Base-by-base conservation (phyloP, 1,140 invertebrate species). In the Drosophila lowei region DNA sequence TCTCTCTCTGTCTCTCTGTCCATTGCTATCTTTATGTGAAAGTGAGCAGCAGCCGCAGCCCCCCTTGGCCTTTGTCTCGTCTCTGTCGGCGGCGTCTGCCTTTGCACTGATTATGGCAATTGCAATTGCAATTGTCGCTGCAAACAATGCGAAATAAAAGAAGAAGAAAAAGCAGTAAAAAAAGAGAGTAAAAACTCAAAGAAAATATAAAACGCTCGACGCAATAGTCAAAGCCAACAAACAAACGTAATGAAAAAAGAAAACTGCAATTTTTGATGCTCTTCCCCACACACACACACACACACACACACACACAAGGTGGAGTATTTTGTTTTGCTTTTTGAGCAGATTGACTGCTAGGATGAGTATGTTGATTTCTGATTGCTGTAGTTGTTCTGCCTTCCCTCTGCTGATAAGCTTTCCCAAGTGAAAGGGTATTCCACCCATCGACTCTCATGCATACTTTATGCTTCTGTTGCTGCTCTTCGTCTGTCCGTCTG, bases 91-190 rank as follows among this genome's bases (percentile, higher is more conserved):
- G 68, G 59, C 53, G 59, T 56, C 72, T 75, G 72, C 53, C 71
- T 81, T 77, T 86, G 81, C 83, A 88, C 83, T 85, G 81, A 85
- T 85, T 85, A 81, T 86, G 83, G 81, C 81, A 85, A 85, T 80
- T 85, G 79, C 62, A 75, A 73, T 72, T 75, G 72, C 62, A 75
- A 59, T 55, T 75, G 72, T 65, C 62, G 60, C 79, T 62, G 77
- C 83, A 81, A 85, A 88, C 81, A 85, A 85, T 85, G 77, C 62
- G 58, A 71, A 73, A 68, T 68, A 56, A 77, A 84, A 76, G 30
- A 41, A 21, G 8, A 23, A 54, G 25, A 44, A 44, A 30, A 28
- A 11, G 4, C 1, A 68, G 72, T 57, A 38, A 63, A 73, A 73
- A 68, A 77, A 73, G 62, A 48, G 28, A 41, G 52, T 43, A 64